Evolutionary conservation across 1,140 invertebrate genomes (phyloP), one percentile per base, ranked within the genome.

Genomic region (Neelides sp.): DNA sequence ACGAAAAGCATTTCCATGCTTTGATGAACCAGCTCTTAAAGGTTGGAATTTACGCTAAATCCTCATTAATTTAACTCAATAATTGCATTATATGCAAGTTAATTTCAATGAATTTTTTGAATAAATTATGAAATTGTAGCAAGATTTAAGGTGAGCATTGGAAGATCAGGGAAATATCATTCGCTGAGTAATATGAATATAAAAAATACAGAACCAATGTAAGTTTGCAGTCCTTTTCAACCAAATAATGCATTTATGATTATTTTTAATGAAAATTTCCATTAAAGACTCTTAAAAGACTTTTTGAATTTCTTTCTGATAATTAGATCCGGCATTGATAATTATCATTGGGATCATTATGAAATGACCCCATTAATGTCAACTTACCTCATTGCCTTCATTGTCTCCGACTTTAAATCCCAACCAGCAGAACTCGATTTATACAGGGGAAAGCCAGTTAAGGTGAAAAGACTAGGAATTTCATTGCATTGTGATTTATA

Each of bases 1-100:
- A 0, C 73, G 91, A 24, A 73, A 78, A 54, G 85, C 86, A 1
- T 94, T 94, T 65, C 91, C 91, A 0, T 93, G 87, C 68, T 92
- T 90, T 68, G 90, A 95, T 67, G 91, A 95, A 65, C 90, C 90
- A 0, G 79, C 82, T 0, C 70, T 92, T 17, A 94, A 94, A 66
- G 85, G n/a, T n/a, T n/a, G n/a, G n/a, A n/a, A n/a, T n/a, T n/a
- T n/a, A n/a, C n/a, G 89, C 0, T 77, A 71, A 26, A 94, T 91
- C 55, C 75, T 78, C 41, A 75, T 85, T 47, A 82, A 77, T 57
- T 75, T 94, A 15, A 83, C 80, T 0, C 69, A n/a, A n/a, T n/a
- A n/a, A n/a, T n/a, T n/a, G n/a, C n/a, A n/a, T n/a, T n/a, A n/a
- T n/a, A n/a, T n/a, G n/a, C n/a, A n/a, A n/a, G n/a, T n/a, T n/a